Evolutionary conservation across 2,797 vertebrate genomes (phyloP), one percentile per base, ranked within the genome.

Genomic region (Eleutherodactylus coqui): DNA sequence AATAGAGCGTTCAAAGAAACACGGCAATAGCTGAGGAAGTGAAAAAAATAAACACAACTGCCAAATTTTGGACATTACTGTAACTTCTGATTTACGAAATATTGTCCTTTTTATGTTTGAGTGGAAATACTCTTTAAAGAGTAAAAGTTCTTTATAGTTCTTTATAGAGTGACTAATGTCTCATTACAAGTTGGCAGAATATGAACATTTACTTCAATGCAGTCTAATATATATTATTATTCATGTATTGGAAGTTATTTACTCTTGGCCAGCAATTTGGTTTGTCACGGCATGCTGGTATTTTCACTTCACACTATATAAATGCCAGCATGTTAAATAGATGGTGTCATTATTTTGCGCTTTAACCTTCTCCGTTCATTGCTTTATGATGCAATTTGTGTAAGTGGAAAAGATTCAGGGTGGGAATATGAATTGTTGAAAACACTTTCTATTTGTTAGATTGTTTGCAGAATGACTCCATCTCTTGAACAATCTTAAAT

Each of bases 141-240:
- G 38, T 45, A n/a, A 24, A n/a, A 43, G 24, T 5, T 43, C 16
- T 64, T 58, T 34, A 51, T 58, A 77, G 32, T 24, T 32, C 32
- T n/a, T n/a, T n/a, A 45, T 6, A 64, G 78, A 64, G 78, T 80
- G 38, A 80, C 58, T 80, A 38, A 62, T 43, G 38, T 47, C 60
- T 47, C 29, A 64, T 9, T 11, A n/a, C 29, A 60, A 58, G 53
- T 43, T 47, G 36, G 62, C 79, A 64, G 70, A 82, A 67, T 70
- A 62, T 81, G 14, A 81, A 19, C 11, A 49, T 45, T 47, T 69
- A 64, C 24, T 45, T 81, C 43, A 67, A 67, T 69, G 60, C 13
- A 58, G 8, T n/a, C 7, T 75, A 36, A 49, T 49, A 53, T 29
- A 38, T 38, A 14, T 14, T 32, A 53, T 16, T 34, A 5, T 19